A percentile compares a stretch with the other conserved stretches of the same genome.
These are phyloP conservation scores for Muricea muricata DNA, from an alignment of 92 coral and sea anemone genomes.

Conservation along the genomic window DNA sequence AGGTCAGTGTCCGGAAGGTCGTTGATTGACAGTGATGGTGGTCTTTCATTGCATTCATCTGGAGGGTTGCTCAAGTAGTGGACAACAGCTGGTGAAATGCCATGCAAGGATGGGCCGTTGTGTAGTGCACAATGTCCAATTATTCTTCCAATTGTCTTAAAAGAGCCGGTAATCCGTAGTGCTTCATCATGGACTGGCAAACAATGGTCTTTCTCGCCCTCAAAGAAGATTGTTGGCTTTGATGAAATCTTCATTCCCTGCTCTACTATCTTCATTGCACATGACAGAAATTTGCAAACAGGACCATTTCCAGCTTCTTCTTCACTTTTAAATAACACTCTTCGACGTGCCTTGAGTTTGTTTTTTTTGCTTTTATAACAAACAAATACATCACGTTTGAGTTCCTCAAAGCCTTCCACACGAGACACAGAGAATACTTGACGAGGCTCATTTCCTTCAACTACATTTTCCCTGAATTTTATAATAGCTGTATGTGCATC, in stretches of 20 bases:
- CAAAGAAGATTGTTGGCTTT: slow-evolving; percentile 58
- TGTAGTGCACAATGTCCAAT: slow-evolving; percentile 63
- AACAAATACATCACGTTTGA: slow-evolving; percentile 42
- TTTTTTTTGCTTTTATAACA: slow-evolving; percentile 52
- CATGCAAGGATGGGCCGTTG: slow-evolving; percentile 59
- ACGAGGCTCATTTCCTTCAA: not conserved
- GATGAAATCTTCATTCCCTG: slow-evolving; percentile 45
- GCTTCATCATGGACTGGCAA: slow-evolving; percentile 55
- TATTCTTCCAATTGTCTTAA: slow-evolving; percentile 59
- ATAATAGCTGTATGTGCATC: not conserved
- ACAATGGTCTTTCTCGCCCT: slow-evolving; percentile 59
- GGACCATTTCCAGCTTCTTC: slow-evolving; percentile 50
- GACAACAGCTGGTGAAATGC: slow-evolving; percentile 48
- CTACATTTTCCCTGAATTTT: not conserved
- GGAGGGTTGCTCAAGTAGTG: slow-evolving; percentile 41
- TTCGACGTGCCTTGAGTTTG: slow-evolving; percentile 29
- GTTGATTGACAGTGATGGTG: slow-evolving; percentile 46
- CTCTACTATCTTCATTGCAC: slow-evolving; percentile 56
- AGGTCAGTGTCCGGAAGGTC: slow-evolving; percentile 62
- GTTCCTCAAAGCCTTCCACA: slow-evolving; percentile 30
- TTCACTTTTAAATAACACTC: slow-evolving; percentile 58
- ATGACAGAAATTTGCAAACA: slow-evolving; percentile 41
- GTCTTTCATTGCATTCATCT: slow-evolving; percentile 9
- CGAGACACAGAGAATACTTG: not conserved
- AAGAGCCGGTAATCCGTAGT: slow-evolving; percentile 49